These are phyloP conservation scores for Aeoliscus strigatus DNA, from an alignment of 2,797 vertebrate species.

Conservation along the genomic window DNA sequence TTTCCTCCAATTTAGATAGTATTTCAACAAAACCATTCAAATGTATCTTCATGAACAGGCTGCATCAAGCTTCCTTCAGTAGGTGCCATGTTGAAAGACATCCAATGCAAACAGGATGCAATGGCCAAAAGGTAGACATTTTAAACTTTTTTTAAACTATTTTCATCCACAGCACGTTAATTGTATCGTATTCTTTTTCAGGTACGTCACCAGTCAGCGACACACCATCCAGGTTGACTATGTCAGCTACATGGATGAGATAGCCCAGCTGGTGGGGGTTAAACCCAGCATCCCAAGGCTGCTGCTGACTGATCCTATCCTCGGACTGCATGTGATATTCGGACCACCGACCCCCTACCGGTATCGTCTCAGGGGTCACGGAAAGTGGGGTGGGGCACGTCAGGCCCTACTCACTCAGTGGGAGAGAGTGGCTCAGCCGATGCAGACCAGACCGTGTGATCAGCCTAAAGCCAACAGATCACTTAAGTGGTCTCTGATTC, in stretches of 20 bases:
- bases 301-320: constrained; percentile 78
- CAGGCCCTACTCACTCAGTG: constrained; percentile 79
- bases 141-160: no score
- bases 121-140: constrained; percentile 71
- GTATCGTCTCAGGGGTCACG: constrained; percentile 81
- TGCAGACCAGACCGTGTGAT: constrained; percentile 68
- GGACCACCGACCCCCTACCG: constrained; percentile 84
- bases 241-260: constrained; percentile 81
- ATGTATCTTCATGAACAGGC: no score
- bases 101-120: constrained; percentile 54
- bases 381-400: constrained; percentile 78
- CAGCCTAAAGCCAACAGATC: constrained; percentile 18
- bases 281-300: constrained; percentile 68
- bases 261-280: constrained; percentile 75
- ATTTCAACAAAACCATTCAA: no score
- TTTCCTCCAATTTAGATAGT: no score
- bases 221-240: constrained; percentile 88
- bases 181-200: constrained; percentile 36
- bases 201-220: constrained; percentile 81
- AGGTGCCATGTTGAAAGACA: constrained; percentile 66
- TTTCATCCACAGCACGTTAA: no score
- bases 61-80: constrained; percentile 66
- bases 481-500: constrained; percentile 29
- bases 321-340: constrained; percentile 67
- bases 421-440: constrained; percentile 70